These are phyloP conservation scores for Campoplex capitator DNA, from an alignment of 2,888 invertebrate genomes.

Conservation along the genomic window DNA sequence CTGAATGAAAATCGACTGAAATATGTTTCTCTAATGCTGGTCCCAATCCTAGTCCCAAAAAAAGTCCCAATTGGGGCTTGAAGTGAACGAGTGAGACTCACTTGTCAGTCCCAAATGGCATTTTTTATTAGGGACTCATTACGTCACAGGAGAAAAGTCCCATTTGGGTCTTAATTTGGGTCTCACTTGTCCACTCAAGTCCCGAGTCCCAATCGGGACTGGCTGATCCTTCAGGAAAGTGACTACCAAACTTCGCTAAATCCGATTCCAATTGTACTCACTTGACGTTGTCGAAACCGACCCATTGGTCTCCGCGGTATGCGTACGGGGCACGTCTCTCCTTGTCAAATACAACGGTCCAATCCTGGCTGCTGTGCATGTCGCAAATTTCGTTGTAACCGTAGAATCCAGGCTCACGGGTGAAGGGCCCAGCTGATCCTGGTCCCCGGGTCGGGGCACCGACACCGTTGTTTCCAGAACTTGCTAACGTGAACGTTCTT, in stretches of 20 bases:
- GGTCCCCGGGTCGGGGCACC: conserved; percentile 87
- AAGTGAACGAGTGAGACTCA: too few species aligned
- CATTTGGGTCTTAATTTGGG: too few species aligned
- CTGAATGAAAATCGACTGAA: too few species aligned
- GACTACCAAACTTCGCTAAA: background rate
- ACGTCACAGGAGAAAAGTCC: too few species aligned
- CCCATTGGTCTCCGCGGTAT: conserved; percentile 77
- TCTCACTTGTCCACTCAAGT: too few species aligned
- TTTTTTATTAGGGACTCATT: too few species aligned
- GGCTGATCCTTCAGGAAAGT: too few species aligned
- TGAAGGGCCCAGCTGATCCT: conserved; percentile 89
- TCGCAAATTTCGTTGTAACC: conserved; percentile 89
- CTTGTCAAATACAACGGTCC: conserved; percentile 82
- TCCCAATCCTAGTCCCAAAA: too few species aligned
- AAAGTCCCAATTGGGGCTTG: too few species aligned
- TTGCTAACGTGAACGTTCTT: conserved; percentile 87
- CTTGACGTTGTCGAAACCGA: conserved; percentile 78
- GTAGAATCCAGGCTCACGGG: conserved; percentile 87
- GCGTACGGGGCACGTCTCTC: conserved; percentile 85
- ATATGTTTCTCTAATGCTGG: too few species aligned
- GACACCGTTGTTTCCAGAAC: conserved; percentile 84
- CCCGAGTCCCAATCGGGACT: too few species aligned
- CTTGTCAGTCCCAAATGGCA: too few species aligned
- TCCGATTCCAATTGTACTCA: conserved; percentile 65
- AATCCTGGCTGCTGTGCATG: conserved; percentile 68